Evolutionary conservation across 1,140 invertebrate genomes (phyloP).

Genomic region (Apis laboriosa): DNA sequence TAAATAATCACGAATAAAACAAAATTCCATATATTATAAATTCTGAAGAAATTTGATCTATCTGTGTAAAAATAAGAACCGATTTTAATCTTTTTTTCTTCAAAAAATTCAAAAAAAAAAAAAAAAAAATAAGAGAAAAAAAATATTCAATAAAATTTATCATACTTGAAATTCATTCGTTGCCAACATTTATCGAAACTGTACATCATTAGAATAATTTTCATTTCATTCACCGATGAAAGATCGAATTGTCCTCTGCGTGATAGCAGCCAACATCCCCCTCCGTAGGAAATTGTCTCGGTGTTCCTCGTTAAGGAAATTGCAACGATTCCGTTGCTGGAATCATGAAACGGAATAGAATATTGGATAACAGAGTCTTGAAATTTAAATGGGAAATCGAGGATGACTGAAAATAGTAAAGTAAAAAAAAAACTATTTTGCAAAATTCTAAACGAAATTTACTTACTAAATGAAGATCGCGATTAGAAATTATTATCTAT

Average conservation of each 20-base stretch:
- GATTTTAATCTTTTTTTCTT: too few relatives aligned
- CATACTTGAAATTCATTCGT: not conserved
- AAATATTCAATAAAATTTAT: too few relatives aligned
- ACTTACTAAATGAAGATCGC: too few relatives aligned
- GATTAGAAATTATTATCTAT: too few relatives aligned
- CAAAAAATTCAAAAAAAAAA: too few relatives aligned
- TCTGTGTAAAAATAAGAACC: too few relatives aligned
- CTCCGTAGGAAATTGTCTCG: conserved; percentile 42
- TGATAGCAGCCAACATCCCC: conserved; percentile 22
- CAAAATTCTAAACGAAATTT: too few relatives aligned
- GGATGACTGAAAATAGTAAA: not conserved
- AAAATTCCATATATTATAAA: too few relatives aligned
- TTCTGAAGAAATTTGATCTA: too few relatives aligned
- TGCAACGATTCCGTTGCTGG: not conserved
- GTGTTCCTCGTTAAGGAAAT: conserved; percentile 52
- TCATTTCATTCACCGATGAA: conserved; percentile 8
- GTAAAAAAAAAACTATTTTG: too few relatives aligned
- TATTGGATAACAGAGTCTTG: not conserved
- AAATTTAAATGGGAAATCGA: not conserved
- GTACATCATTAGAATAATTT: not conserved
- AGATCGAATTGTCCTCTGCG: conserved; percentile 38
- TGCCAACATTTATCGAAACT: not conserved
- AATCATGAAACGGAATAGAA: not conserved
- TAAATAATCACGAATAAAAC: too few relatives aligned
- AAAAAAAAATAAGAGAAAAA: too few relatives aligned